Evolutionary conservation across 2,888 invertebrate genomes (phyloP).

Genomic region (Dryobota labecula): DNA sequence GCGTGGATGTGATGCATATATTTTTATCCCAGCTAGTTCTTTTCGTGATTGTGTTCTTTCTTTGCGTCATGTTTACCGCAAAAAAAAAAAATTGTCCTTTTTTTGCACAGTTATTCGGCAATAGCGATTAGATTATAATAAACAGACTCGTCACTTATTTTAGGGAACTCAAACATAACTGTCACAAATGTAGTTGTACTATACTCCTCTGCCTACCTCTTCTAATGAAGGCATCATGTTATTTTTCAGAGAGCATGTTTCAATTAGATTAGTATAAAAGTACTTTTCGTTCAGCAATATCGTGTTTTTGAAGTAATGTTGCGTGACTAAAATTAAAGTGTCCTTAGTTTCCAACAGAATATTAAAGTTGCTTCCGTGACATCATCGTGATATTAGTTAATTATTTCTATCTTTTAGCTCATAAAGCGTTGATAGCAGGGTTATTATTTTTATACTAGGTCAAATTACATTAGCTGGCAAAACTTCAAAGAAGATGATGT

Average conservation of each 20-base stretch:
- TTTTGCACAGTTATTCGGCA: no score
- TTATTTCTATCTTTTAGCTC: background rate
- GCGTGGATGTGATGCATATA: no score
- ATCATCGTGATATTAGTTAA: constrained; percentile 18
- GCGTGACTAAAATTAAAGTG: constrained; percentile 30
- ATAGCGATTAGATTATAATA: background rate
- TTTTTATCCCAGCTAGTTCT: no score
- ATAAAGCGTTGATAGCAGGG: background rate
- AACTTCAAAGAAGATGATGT: no score
- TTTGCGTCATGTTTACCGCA: no score
- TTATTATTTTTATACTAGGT: no score
- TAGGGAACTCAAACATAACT: background rate
- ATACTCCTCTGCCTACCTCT: background rate
- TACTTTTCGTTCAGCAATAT: constrained; percentile 8
- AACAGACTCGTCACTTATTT: background rate
- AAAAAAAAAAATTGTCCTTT: no score
- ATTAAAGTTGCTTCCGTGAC: constrained; percentile 27
- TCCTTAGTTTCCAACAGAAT: constrained; percentile 16
- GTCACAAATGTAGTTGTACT: background rate
- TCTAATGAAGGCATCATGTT: no score
- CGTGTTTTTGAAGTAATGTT: constrained; percentile 9
- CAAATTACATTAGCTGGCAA: no score
- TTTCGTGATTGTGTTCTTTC: no score
- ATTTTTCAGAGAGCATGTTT: background rate
- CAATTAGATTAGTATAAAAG: background rate